phyloP scores from a whole-genome alignment of 1,140 invertebrate genomes.

The Lasaia peninsularis region DNA sequence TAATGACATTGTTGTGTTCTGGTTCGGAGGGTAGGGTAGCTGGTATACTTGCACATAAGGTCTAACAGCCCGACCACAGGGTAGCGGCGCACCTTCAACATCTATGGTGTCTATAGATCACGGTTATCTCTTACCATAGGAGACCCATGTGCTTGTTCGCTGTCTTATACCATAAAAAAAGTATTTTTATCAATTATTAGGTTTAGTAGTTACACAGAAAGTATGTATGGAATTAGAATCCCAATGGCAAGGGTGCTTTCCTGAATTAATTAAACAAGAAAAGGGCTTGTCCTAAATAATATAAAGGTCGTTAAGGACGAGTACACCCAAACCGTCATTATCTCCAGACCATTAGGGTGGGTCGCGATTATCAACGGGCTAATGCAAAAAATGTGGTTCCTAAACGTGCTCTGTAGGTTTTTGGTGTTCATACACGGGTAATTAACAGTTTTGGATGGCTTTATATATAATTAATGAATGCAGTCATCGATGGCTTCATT shows the following conservation, averaged over 20 bases:
- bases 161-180: no score
- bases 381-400: not conserved
- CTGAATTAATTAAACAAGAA: conserved; percentile 66
- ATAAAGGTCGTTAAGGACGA: conserved; percentile 61
- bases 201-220: conserved; percentile 1
- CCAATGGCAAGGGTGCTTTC: conserved; percentile 52
- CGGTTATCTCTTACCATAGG: no score
- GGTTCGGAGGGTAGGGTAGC: no score
- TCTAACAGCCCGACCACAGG: no score
- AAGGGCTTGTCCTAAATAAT: conserved; percentile 63
- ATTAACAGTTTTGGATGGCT: no score
- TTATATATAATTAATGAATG: not conserved
- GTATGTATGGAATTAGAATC: conserved; percentile 31
- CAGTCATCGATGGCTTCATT: no score
- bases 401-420: not conserved
- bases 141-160: no score
- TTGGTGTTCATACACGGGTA: not conserved
- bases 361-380: conserved; percentile 33
- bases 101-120: no score
- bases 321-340: conserved; percentile 65
- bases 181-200: not conserved
- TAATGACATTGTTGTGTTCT: no score
- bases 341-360: conserved; percentile 38
- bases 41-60: no score
- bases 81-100: no score